Percentiles rank a stretch among this genome's conserved stretches.
phyloP scores from a whole-genome alignment of 2,113 vertebrate species.

The Spea multiplicata region DNA sequence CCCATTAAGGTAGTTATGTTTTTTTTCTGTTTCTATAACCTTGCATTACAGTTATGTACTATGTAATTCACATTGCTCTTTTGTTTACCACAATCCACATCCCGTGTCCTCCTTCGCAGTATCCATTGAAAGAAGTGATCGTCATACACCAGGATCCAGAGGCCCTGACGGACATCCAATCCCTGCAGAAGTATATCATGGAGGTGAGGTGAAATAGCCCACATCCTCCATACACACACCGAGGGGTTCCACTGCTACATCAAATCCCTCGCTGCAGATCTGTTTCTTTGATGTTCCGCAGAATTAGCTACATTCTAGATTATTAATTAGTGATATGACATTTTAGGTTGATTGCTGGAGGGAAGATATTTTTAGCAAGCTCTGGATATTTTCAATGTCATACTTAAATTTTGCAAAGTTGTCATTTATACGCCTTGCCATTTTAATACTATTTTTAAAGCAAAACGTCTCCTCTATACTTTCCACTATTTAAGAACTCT shows the following conservation, averaged over 20 bases:
- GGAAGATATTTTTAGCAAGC: neutral
- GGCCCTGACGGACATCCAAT: conserved; percentile 81
- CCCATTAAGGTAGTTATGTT: conserved; percentile 83
- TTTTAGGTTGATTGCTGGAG: neutral
- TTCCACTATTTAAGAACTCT: no score
- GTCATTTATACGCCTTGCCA: no score
- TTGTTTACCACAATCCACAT: neutral
- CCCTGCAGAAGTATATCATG: conserved; percentile 90
- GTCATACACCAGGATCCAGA: conserved; percentile 91
- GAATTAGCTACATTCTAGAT: conserved; percentile 3
- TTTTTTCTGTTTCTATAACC: neutral
- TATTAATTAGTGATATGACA: conserved; percentile 1
- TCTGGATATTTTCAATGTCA: neutral
- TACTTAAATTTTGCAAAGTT: no score
- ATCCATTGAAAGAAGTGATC: conserved; percentile 93
- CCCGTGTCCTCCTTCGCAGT: conserved; percentile 64
- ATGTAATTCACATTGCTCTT: no score
- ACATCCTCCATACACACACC: neutral
- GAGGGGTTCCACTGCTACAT: neutral
- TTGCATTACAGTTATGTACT: no score
- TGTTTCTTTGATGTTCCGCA: neutral
- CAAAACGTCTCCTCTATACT: no score
- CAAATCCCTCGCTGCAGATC: neutral
- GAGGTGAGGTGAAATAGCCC: conserved; percentile 72
- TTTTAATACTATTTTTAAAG: no score